These are phyloP conservation scores for Drosophila meridionalis DNA, from an alignment of 2,888 invertebrate species.

Conservation along the genomic window DNA sequence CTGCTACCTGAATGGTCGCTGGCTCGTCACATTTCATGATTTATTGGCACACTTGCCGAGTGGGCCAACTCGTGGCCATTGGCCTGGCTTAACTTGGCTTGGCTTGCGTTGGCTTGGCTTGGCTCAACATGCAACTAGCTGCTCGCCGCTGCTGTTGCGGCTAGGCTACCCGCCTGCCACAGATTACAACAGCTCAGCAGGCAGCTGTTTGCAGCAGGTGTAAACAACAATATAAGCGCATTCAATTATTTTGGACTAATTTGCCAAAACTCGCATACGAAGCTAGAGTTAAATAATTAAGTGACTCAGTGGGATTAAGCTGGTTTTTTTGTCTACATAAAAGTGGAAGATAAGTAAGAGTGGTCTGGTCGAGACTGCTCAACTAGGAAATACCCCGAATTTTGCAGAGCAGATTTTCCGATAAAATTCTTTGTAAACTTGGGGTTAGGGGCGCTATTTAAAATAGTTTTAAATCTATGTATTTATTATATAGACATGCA, in stretches of 20 bases:
- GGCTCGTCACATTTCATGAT: constrained; percentile 70
- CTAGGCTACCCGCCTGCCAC: constrained; percentile 29
- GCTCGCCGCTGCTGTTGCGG: not conserved
- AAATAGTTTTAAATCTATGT: no score
- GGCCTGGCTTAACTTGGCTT: constrained; percentile 23
- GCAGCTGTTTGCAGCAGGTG: constrained; percentile 44
- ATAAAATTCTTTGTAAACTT: no score
- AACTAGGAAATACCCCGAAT: not conserved
- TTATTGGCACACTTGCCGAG: constrained; percentile 75
- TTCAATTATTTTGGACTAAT: constrained; percentile 15
- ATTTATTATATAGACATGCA: not conserved
- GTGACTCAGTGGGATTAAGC: not conserved
- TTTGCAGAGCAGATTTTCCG: no score
- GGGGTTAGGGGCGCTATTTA: no score
- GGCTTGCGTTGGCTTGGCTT: constrained; percentile 12
- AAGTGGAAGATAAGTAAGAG: not conserved
- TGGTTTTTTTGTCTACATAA: not conserved
- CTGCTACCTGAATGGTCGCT: constrained; percentile 16
- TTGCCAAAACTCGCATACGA: constrained; percentile 29
- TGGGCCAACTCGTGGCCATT: constrained; percentile 58
- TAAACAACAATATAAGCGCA: not conserved
- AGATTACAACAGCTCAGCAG: constrained; percentile 48
- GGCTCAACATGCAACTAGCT: constrained; percentile 14
- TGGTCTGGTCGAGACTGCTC: not conserved
- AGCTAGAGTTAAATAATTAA: not conserved